These are phyloP conservation scores for Spinibarbus caldwelli DNA, from an alignment of 2,797 vertebrate species.

Conservation along the genomic window DNA sequence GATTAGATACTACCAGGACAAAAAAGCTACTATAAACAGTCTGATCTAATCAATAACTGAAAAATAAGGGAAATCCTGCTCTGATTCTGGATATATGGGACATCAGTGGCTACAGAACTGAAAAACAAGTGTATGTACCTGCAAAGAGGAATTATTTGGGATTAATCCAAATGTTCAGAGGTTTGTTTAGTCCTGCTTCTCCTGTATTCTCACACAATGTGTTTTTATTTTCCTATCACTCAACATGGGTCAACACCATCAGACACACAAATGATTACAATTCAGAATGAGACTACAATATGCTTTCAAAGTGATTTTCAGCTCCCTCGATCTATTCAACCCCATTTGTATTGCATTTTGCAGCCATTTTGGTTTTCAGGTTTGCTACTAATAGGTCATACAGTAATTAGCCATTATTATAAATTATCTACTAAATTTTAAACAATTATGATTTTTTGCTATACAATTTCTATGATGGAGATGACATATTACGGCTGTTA, in stretches of 20 bases:
- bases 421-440: not conserved
- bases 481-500: not conserved
- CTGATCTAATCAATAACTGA: conserved; percentile 22
- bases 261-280: not conserved
- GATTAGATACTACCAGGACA: conserved; percentile 16
- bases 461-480: not conserved
- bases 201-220: not conserved
- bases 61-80: not conserved
- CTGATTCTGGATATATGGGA: not conserved
- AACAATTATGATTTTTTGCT: too few species aligned
- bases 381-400: not conserved
- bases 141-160: not conserved
- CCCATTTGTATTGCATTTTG: not conserved
- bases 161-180: not conserved
- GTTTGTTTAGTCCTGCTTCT: not conserved
- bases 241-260: not conserved
- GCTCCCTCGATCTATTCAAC: not conserved
- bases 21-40: conserved; percentile 16
- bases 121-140: not conserved
- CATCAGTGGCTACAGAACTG: not conserved
- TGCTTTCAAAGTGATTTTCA: too few species aligned
- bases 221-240: not conserved
- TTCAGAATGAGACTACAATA: too few species aligned
- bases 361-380: not conserved
- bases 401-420: not conserved